Base-by-base conservation (phyloP, 2,888 invertebrate species). In the Furcula furcula region DNA sequence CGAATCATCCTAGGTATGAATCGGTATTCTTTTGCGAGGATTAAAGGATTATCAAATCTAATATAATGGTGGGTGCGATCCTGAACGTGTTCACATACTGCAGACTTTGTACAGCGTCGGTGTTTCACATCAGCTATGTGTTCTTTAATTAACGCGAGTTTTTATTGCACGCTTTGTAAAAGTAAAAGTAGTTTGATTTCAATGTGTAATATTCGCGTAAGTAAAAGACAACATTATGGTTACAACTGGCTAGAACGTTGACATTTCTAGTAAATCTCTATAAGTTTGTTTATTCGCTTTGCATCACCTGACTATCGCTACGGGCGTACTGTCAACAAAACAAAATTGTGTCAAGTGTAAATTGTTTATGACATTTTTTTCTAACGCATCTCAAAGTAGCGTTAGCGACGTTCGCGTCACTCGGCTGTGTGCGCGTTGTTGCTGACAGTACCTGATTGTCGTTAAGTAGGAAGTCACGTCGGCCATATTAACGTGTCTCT, bases 381-480 rank as follows among this genome's bases (percentile, higher is more conserved):
- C 35, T 19, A 36, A 34, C 34, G 26, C 36, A 18, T 23, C 12
- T n/a, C 21, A 14, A 12, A n/a, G 25, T 9, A 21, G 3, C 26
- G 26, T 26, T 9, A 26, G 14, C 4, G 1, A 26, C 14, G 14
- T 3, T 21, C 18, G 16, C 16, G 6, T 21, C 5, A 21, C 7
- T 4, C 3, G 7, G 7, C 21, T 3, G 4, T 9, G 21, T 5
- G 3, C 9, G 11, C 10, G 22, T 11, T 23, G 10, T 10, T 57
- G 51, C 43, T 36, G 38, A 40, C 36, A 19, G 40, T 51, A 58
- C 55, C 13, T 32, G 33, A n/a, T 46, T 40, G 40, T 29, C 46
- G 65, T 61, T 73, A 72, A 73, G 65, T 43, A 68, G 73, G 74
- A 75, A 65, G 70, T 71, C 65, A 60, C 61, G 67, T 35, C 31